Evolutionary conservation across 2,113 vertebrate species (phyloP).

Genomic region (Semnornis frantzii): DNA sequence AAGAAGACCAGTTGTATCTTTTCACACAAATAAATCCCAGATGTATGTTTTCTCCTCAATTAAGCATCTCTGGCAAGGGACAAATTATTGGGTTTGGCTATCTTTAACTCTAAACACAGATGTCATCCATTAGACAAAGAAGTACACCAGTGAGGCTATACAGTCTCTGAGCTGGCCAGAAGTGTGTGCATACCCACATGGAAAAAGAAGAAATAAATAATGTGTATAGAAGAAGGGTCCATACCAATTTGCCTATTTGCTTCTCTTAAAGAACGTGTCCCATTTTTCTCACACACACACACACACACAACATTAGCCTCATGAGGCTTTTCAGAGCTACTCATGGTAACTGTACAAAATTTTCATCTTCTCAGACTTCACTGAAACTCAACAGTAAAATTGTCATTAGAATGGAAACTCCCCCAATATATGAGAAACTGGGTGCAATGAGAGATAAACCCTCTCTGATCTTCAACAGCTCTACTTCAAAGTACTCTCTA

Average conservation of each 20-base stretch:
- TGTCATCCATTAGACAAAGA: not conserved
- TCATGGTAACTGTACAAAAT: not conserved
- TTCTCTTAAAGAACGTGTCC: not conserved
- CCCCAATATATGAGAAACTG: not conserved
- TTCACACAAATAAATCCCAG: constrained; percentile 1
- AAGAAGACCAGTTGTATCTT: not conserved
- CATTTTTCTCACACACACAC: not conserved
- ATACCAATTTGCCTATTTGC: not conserved
- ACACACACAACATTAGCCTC: not conserved
- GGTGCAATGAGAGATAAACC: constrained; percentile 13
- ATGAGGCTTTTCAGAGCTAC: not conserved
- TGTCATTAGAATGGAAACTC: not conserved
- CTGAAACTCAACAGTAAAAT: not conserved
- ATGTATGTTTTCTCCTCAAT: not conserved
- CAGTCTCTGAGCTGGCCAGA: not conserved
- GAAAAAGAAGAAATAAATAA: not conserved
- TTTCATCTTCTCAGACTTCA: not conserved
- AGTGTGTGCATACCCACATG: rapidly evolving
- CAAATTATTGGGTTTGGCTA: not conserved
- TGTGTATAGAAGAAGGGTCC: not conserved
- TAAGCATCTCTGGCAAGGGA: not conserved
- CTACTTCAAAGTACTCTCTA: constrained; percentile 7
- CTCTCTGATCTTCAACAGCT: constrained; percentile 29
- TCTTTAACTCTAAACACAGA: not conserved
- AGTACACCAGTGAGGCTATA: not conserved